Conservation (phyloP, 2,888 invertebrate genomes). For the Eupeodes latifasciatus region DNA sequence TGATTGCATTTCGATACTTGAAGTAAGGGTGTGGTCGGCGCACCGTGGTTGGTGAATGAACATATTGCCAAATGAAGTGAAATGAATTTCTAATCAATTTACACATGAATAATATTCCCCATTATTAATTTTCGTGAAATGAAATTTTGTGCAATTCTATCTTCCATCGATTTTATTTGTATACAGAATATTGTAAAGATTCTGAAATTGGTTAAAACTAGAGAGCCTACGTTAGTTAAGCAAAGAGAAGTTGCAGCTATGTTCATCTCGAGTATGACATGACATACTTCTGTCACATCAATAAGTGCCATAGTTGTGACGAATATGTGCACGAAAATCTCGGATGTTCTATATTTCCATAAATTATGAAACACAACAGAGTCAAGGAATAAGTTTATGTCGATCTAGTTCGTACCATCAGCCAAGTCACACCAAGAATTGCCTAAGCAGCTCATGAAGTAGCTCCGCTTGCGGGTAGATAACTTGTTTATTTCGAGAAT, state of each 20-base stretch:
- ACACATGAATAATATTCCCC: slow-evolving; percentile 68
- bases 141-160: slow-evolving; percentile 32
- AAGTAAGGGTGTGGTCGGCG: neutral
- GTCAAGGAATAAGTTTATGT: neutral
- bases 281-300: slow-evolving; percentile 51
- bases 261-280: neutral
- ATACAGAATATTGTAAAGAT: neutral
- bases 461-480: slow-evolving; percentile 53
- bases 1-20: slow-evolving; percentile 29
- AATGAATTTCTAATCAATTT: slow-evolving; percentile 74
- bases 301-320: slow-evolving; percentile 47
- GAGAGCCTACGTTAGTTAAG: slow-evolving; percentile 23
- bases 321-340: slow-evolving; percentile 28
- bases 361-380: slow-evolving; percentile 50
- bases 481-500: slow-evolving; percentile 65
- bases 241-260: slow-evolving; percentile 17
- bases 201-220: slow-evolving; percentile 19
- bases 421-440: slow-evolving; percentile 22
- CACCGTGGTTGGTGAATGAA: neutral
- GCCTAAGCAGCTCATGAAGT: slow-evolving; percentile 48
- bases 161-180: slow-evolving; percentile 19
- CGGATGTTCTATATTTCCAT: slow-evolving; percentile 57
- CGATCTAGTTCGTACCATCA: slow-evolving; percentile 11
- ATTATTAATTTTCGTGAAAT: slow-evolving; percentile 49
- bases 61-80: slow-evolving; percentile 60